Conservation (phyloP, 2,797 vertebrate species). For the Chiloscyllium punctatum region DNA sequence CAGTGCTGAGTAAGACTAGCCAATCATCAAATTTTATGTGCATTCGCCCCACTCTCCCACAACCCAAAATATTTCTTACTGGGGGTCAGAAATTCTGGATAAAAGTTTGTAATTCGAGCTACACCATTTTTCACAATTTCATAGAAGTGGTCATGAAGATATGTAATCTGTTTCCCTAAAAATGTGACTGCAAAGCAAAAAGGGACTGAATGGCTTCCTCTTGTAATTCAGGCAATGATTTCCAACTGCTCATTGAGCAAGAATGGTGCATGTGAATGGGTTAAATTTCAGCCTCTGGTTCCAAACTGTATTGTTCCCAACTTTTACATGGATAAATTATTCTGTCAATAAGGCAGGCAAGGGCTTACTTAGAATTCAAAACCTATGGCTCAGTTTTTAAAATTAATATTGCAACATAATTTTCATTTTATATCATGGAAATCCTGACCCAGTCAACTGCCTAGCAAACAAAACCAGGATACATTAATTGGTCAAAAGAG, state of each 20-base stretch:
- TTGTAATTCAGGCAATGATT: background rate
- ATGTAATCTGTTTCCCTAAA: background rate
- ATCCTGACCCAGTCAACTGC: background rate
- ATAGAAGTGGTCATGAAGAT: background rate
- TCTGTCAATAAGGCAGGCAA: background rate
- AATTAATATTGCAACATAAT: background rate
- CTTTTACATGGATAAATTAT: background rate
- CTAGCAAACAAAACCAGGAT: background rate
- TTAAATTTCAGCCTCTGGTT: background rate
- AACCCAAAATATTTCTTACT: too few relatives aligned
- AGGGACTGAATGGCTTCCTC: background rate
- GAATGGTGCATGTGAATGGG: background rate
- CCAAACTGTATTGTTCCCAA: background rate
- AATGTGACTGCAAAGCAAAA: background rate
- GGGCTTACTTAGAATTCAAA: background rate
- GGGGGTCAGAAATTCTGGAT: too few relatives aligned
- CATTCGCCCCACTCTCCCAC: too few relatives aligned
- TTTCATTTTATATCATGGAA: background rate
- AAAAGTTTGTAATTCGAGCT: background rate
- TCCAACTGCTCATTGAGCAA: background rate
- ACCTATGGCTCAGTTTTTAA: background rate
- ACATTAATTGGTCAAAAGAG: background rate
- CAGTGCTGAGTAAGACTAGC: too few relatives aligned
- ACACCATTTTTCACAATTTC: background rate
- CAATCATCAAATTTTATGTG: too few relatives aligned